These are phyloP conservation scores for Luffia ferchaultella DNA, from an alignment of 2,888 invertebrate species.

Conservation along the genomic window DNA sequence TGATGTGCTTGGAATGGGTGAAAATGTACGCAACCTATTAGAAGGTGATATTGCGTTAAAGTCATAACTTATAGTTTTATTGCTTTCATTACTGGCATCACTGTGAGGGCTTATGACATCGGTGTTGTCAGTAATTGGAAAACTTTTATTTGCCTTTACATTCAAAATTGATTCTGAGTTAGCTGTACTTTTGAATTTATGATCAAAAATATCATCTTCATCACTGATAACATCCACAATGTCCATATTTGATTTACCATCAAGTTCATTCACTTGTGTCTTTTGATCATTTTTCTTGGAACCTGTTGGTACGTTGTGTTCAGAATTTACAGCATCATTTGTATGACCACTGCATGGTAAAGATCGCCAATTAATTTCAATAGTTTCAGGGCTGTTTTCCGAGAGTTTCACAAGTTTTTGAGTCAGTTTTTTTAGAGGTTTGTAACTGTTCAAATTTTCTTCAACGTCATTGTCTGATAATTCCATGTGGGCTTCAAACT, in stretches of 20 bases:
- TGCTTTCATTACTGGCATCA: constrained; percentile 22
- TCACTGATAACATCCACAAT: constrained; percentile 20
- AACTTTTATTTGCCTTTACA: constrained; percentile 23
- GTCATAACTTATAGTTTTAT: constrained; percentile 21
- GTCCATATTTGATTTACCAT: neutral
- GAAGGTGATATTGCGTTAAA: constrained; percentile 5
- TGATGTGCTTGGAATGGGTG: constrained; percentile 36
- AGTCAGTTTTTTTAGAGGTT: neutral
- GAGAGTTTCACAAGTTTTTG: neutral
- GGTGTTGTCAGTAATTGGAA: constrained; percentile 13
- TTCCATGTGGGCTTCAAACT: no score
- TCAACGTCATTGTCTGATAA: no score
- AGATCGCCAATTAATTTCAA: neutral
- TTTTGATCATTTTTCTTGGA: neutral
- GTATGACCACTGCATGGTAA: neutral
- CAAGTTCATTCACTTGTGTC: neutral
- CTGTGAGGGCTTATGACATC: constrained; percentile 10
- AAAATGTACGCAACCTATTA: constrained; percentile 18
- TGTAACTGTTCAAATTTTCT: neutral
- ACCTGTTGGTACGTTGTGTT: neutral
- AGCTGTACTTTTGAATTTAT: neutral
- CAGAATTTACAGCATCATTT: neutral
- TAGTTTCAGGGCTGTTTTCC: neutral
- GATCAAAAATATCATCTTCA: constrained; percentile 20
- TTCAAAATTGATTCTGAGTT: constrained; percentile 29